Evolutionary conservation across 37 sponge, comb jelly and placozoan species (phyloP), one percentile per base, ranked within the genome.

Genomic region (Geodia barretti): DNA sequence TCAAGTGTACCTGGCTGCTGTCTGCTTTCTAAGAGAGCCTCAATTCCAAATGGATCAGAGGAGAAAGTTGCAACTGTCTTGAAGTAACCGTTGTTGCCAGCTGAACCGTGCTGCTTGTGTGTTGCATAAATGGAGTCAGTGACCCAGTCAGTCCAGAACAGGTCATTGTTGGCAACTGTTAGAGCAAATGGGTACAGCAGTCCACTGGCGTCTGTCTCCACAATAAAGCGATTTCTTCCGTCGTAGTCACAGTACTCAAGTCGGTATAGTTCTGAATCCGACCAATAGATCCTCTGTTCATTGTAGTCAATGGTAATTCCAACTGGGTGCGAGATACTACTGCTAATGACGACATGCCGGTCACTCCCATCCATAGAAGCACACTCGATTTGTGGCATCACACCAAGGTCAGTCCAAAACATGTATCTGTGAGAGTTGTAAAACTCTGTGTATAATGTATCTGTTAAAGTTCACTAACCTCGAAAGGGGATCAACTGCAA

Each of bases 101-200:
- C 14, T 47, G 54, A 47, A 2, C 76, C 70, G 9, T 3, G 8
- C 3, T 20, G 1, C 61, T 70, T 84, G 77, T 76, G 70, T 24
- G 84, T 39, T 0, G 61, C 29, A 39, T 68, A 77, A 11, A 94
- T 43, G 2, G 88, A 30, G 7, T 83, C 38, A 42, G 59, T 67
- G 2, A 28, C 26, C 88, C 91, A 90, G 59, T 94, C 95, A 1
- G 88, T 83, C 88, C 91, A 94, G 72, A 74, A 94, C 0, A 91
- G 25, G 1, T 38, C 11, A 60, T 88, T 74, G 24, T 73, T 76
- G 4, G 71, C 84, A 3, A 91, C 9, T 7, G 86, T 84, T 5
- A 94, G 62, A 0, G 85, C 68, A 32, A 71, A 91, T 28, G 95
- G 92, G 40, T 84, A 82, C 60, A 38, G 28, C 1, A 87, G 19